These are phyloP conservation scores for Parelbella ahira DNA, from an alignment of 2,888 invertebrate species.

Conservation along the genomic window DNA sequence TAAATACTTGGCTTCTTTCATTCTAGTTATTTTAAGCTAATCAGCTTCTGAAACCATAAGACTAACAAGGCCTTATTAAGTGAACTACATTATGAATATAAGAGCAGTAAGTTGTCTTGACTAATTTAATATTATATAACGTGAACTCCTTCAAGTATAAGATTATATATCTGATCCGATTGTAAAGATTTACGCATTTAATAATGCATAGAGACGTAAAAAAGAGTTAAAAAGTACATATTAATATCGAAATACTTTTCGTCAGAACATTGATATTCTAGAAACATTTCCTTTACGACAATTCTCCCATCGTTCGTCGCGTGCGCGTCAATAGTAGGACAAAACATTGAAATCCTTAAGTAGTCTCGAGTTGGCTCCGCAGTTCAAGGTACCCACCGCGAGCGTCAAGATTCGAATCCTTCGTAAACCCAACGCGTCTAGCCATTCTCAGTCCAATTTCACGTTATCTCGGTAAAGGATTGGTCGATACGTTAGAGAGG, in stretches of 20 bases:
- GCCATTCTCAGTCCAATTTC: slow-evolving; percentile 36
- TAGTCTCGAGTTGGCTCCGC: slow-evolving; percentile 5
- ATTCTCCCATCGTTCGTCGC: too few species aligned
- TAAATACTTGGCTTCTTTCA: slow-evolving; percentile 24
- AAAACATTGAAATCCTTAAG: neutral
- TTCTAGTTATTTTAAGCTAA: slow-evolving; percentile 23
- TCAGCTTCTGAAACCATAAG: slow-evolving; percentile 26
- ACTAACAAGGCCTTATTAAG: slow-evolving; percentile 26
- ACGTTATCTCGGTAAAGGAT: slow-evolving; percentile 60
- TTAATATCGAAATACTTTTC: too few species aligned
- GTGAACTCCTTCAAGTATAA: slow-evolving; percentile 2
- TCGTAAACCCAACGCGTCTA: slow-evolving; percentile 27
- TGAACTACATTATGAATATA: slow-evolving; percentile 23
- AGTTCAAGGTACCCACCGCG: slow-evolving; percentile 14
- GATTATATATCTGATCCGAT: slow-evolving; percentile 5
- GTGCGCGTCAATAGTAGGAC: too few species aligned
- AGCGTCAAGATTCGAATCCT: slow-evolving; percentile 19
- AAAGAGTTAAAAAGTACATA: too few species aligned
- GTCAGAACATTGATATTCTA: too few species aligned
- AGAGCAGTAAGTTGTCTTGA: slow-evolving; percentile 12
- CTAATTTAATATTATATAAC: slow-evolving; percentile 20
- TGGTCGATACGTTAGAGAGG: slow-evolving; percentile 44
- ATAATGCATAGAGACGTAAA: too few species aligned
- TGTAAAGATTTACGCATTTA: neutral
- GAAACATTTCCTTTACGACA: too few species aligned